Base-by-base conservation (phyloP, 2,797 vertebrate genomes). In the Aselliscus stoliczkanus region DNA sequence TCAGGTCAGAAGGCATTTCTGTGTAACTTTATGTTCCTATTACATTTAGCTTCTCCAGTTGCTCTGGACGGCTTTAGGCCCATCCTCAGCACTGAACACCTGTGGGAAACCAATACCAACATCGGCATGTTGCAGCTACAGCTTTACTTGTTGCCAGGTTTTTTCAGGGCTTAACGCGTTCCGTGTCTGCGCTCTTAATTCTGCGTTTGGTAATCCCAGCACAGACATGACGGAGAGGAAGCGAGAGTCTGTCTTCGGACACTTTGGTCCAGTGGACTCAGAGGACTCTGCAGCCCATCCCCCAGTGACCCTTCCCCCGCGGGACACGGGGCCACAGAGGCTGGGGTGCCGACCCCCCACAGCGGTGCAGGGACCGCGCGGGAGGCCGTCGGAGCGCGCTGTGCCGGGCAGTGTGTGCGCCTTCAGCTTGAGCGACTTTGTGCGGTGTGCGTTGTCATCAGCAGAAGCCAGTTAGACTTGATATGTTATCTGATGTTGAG, bases 321-420 rank as follows among this genome's bases (percentile, higher is more conserved):
- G 34, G 80, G 65, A 31, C n/a, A 11, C 5, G 20, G 65, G 52
- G 20, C n/a, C 17, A 3, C 31, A 2, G 52, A 58, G 52, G 27
- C 14, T 25, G 15, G 47, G 62, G 44, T 27, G 72, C 73, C 52
- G 17, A 15, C 10, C n/a, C 70, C 27, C 42, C 4, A 4, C 1
- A 21, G 56, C 29, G 7, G 50, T 4, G 1, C 1, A 0, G 15
- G 25, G 15, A 5, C 17, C 1, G 15, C 15, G 47, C 47, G 15
- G 50, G 82, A 31, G 56, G 73, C n/a, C 0, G 9, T 2, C 5
- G 7, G 27, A 12, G 85, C 0, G 11, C 13, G 9, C 6, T 4
- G 7, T 5, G 0, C 1, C 0, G 27, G 50, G 1, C 2, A 0
- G 2, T 4, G 2, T 17, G 34, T 31, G 1, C 39, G 12, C 39